Evolutionary conservation across 2,888 invertebrate species (phyloP).

Genomic region (Polymixis flavicincta): DNA sequence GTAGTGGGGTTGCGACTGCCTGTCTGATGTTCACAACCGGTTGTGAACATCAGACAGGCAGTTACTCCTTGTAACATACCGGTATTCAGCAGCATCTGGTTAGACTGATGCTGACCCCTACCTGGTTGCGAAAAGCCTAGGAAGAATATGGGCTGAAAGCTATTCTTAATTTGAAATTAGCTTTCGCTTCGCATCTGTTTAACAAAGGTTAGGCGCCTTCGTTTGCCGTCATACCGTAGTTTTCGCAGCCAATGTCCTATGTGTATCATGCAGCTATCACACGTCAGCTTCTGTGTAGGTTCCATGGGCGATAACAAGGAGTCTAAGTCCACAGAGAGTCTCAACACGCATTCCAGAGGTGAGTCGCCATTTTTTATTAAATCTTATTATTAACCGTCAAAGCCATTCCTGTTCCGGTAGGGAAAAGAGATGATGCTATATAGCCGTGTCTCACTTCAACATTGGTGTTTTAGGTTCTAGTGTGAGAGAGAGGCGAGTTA

Average conservation of each 20-base stretch:
- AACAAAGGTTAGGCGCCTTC: no score
- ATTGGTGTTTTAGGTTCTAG: not conserved
- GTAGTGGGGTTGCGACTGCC: not conserved
- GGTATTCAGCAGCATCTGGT: not conserved
- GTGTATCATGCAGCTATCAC: conserved; percentile 45
- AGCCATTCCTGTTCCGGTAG: not conserved
- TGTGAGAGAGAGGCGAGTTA: not conserved
- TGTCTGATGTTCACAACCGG: no score
- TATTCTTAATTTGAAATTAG: not conserved
- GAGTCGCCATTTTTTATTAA: conserved; percentile 64
- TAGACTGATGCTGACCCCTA: not conserved
- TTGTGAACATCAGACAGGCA: not conserved
- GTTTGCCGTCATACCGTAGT: not conserved
- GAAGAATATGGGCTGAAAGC: not conserved
- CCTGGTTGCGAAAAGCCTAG: not conserved
- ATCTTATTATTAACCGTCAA: not conserved
- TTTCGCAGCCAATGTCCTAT: conserved; percentile 33
- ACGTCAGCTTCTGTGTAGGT: conserved; percentile 75
- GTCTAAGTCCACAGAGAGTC: conserved; percentile 85
- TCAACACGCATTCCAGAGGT: conserved; percentile 86
- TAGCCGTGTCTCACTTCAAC: not conserved
- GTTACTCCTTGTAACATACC: not conserved
- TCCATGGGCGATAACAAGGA: conserved; percentile 88
- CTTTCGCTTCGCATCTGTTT: no score
- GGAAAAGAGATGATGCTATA: not conserved